phyloP scores from a whole-genome alignment of 2,797 vertebrate species.

The Diglossa cyanea region DNA sequence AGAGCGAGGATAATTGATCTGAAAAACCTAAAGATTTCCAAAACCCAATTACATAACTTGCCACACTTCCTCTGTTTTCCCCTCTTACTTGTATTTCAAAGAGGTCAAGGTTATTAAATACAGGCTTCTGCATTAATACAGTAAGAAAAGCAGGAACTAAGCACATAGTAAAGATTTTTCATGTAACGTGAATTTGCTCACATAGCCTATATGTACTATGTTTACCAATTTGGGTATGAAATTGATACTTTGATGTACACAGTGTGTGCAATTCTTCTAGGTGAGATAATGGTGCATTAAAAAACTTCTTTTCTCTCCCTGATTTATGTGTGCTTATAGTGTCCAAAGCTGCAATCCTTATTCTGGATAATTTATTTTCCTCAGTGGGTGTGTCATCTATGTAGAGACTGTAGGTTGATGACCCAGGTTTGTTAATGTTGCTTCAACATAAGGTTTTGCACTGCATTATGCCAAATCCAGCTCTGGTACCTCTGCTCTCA shows the following conservation, averaged over 20 bases:
- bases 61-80: background rate
- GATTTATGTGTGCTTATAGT: background rate
- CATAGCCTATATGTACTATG: rapidly evolving
- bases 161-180: background rate
- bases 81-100: background rate
- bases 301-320: background rate
- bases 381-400: background rate
- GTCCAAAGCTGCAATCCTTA: background rate
- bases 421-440: background rate
- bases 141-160: background rate
- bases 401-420: background rate
- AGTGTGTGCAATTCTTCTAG: background rate
- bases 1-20: background rate
- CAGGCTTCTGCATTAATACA: background rate
- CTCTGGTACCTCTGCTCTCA: background rate
- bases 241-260: background rate
- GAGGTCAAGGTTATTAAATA: constrained; percentile 47
- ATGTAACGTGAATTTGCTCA: background rate
- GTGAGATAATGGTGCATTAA: background rate
- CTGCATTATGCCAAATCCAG: background rate
- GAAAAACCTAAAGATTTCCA: constrained; percentile 6
- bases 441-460: background rate
- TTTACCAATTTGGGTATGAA: background rate
- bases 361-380: background rate
- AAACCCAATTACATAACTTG: constrained; percentile 28